Conservation (phyloP, 2,113 vertebrate genomes). For the Varanus komodoensis region DNA sequence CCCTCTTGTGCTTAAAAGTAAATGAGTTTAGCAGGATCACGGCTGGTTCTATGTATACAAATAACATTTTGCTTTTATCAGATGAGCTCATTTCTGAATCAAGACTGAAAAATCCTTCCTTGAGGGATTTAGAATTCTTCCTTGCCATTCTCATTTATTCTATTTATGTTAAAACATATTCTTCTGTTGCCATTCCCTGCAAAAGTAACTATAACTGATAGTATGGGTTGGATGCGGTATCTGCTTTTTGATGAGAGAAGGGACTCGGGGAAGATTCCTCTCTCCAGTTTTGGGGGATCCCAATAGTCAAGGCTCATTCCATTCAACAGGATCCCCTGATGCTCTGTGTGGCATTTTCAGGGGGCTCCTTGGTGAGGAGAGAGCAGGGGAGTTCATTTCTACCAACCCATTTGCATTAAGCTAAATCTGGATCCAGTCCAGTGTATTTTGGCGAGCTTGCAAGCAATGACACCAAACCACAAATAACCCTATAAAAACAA, state of each 20-base stretch:
- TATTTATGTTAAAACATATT: constrained; percentile 1
- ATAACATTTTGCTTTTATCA: constrained; percentile 9
- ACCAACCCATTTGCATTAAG: no score
- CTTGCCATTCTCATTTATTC: constrained; percentile 42
- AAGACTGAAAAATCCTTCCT: constrained; percentile 41
- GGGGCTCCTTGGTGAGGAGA: no score
- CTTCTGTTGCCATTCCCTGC: neutral
- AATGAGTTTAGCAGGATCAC: constrained; percentile 24
- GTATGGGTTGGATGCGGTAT: no score
- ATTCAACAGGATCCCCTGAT: no score
- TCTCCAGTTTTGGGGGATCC: no score
- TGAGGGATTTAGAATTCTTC: constrained; percentile 53
- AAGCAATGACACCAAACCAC: neutral
- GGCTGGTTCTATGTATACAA: constrained; percentile 32
- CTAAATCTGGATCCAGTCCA: no score
- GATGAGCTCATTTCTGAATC: constrained; percentile 44
- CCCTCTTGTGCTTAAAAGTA: constrained; percentile 18
- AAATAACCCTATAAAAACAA: neutral
- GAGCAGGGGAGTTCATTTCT: no score
- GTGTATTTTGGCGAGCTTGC: neutral
- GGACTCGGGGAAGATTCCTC: no score
- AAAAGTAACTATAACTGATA: no score
- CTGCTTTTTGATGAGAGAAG: no score
- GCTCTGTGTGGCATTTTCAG: no score
- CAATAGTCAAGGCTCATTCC: no score